Conservation (phyloP, 2,797 vertebrate species). For the Poecilia gillii region DNA sequence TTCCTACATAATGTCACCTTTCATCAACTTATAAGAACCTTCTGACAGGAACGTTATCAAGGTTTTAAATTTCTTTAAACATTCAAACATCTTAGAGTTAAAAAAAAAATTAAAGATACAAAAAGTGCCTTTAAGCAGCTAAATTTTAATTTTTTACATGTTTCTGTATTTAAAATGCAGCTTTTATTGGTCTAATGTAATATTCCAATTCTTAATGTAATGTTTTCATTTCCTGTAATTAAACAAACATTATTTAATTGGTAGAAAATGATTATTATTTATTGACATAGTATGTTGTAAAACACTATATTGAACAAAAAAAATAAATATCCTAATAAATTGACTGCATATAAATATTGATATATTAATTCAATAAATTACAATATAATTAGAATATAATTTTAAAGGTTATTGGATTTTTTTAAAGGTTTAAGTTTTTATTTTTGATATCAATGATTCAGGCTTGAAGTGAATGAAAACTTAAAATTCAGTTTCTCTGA, state of each 20-base stretch:
- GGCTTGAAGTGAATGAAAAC: neutral
- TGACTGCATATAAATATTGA: neutral
- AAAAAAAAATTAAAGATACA: neutral
- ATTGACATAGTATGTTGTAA: neutral
- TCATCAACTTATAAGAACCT: neutral
- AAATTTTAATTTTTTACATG: neutral
- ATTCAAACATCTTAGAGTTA: neutral
- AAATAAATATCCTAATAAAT: too few species aligned
- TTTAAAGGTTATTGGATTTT: neutral
- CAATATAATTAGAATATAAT: neutral
- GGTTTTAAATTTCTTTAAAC: neutral
- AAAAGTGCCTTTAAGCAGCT: neutral
- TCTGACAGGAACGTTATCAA: neutral
- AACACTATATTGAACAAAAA: too few species aligned
- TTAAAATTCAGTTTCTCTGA: neutral
- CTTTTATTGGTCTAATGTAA: neutral
- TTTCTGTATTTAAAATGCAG: neutral
- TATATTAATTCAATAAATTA: too few species aligned
- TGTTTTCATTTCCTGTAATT: neutral
- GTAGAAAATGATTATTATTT: too few species aligned
- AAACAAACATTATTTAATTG: too few species aligned
- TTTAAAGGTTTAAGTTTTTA: neutral
- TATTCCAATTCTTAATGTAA: neutral
- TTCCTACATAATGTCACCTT: neutral
- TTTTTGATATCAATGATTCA: neutral